Percentiles rank a stretch among this genome's conserved stretches.
phyloP scores from a whole-genome alignment of 2,113 vertebrate species.

The Xiphophorus couchianus region DNA sequence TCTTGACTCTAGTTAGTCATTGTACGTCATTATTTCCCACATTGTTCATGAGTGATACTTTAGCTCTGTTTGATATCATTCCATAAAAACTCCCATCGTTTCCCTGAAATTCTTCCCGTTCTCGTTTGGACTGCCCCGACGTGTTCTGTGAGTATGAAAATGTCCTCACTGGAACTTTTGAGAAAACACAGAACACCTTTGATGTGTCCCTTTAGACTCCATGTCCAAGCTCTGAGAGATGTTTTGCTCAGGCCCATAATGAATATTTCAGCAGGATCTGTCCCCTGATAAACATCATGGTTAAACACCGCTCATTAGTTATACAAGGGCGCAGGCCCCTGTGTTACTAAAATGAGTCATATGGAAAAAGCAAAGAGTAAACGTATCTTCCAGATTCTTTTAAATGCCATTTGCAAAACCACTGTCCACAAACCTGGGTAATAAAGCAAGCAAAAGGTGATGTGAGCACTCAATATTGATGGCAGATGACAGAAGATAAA shows the following conservation, averaged over 20 bases:
- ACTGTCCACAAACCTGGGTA: slow-evolving; percentile 50
- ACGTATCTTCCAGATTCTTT: slow-evolving; percentile 47
- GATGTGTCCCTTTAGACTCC: slow-evolving; percentile 64
- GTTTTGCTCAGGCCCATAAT: slow-evolving; percentile 66
- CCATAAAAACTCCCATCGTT: slow-evolving; percentile 45
- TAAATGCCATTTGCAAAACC: slow-evolving; percentile 27
- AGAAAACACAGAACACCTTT: slow-evolving; percentile 69
- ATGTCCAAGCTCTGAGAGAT: slow-evolving; percentile 67
- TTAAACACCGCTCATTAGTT: slow-evolving; percentile 50
- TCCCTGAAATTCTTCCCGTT: slow-evolving; percentile 52
- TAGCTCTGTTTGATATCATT: slow-evolving; percentile 56
- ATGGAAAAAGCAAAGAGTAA: slow-evolving; percentile 55
- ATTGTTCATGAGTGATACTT: slow-evolving; percentile 46
- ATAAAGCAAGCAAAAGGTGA: slow-evolving; percentile 46
- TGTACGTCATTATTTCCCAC: slow-evolving; percentile 11
- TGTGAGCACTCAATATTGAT: slow-evolving; percentile 33
- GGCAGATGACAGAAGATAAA: slow-evolving; percentile 42
- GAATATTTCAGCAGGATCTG: slow-evolving; percentile 70
- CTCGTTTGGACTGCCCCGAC: slow-evolving; percentile 37
- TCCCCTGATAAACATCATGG: slow-evolving; percentile 73
- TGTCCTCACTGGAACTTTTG: slow-evolving; percentile 46
- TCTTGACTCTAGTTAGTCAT: slow-evolving; percentile 28
- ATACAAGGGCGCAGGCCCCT: slow-evolving; percentile 42
- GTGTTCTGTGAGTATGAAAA: slow-evolving; percentile 52
- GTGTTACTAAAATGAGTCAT: slow-evolving; percentile 49